These are phyloP conservation scores for Coptodon bakossiorum DNA, from an alignment of 2,113 vertebrate species.

Conservation along the genomic window DNA sequence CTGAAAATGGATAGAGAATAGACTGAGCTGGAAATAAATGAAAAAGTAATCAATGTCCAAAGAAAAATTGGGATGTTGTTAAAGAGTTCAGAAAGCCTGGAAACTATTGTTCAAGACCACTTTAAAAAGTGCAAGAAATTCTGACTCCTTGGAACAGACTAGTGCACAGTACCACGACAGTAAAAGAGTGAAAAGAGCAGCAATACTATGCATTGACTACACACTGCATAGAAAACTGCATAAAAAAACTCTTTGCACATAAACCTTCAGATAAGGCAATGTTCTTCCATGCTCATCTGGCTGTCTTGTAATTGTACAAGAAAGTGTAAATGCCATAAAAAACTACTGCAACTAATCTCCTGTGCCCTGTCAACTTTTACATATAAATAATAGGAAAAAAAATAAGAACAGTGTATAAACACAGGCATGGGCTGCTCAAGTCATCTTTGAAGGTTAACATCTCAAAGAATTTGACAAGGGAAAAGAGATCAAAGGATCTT, in stretches of 20 bases:
- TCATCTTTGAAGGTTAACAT: background rate
- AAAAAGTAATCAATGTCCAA: background rate
- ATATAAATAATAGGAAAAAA: background rate
- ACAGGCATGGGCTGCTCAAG: background rate
- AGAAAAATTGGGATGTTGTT: background rate
- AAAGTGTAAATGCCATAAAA: background rate
- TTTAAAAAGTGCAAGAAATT: background rate
- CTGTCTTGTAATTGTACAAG: background rate
- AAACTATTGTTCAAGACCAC: background rate
- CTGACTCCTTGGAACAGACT: background rate
- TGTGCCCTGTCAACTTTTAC: background rate
- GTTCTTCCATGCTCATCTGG: background rate
- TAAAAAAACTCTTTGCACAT: background rate
- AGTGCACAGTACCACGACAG: background rate
- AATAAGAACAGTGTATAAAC: background rate
- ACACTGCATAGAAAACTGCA: background rate
- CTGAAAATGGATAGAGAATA: background rate
- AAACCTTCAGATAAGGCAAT: background rate
- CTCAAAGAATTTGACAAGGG: background rate
- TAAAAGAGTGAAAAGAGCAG: background rate
- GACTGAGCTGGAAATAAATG: background rate
- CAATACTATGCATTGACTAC: background rate
- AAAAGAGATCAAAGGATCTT: background rate
- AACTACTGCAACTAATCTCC: background rate
- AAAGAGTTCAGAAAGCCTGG: background rate